Base-by-base conservation (phyloP, 2,888 invertebrate genomes). In the Dicycla oo region DNA sequence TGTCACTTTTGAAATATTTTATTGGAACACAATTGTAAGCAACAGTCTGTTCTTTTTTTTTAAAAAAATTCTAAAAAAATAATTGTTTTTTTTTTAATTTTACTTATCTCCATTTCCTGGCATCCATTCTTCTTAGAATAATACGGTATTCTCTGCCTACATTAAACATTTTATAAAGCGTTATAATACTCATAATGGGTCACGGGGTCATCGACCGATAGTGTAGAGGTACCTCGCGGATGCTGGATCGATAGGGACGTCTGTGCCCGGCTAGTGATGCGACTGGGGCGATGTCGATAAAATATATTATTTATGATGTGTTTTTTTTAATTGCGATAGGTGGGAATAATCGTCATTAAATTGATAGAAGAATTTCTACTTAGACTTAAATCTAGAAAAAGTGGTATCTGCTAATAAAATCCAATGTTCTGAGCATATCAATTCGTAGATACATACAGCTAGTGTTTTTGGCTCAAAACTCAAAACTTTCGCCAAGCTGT, bases 171-270 rank as follows among this genome's bases (percentile, higher is more conserved):
- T 51, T 53, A 51, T 70, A 47, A 61, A 18, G 38, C 23, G 40
- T 62, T 61, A 61, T 77, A 57, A 61, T 45, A 73, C 43, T 15
- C 38, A 84, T 78, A 85, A 76, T 85, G 84, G 93, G 93, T 93
- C 93, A 94, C 84, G 84, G 81, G 94, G 91, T 93, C 91, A 91
- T 78, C 82, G 91, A 40, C 91, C 93, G 89, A 83, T 86, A 85
- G 86, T 75, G 77, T 78, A 78, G 87, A 88, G 89, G 91, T 89
- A 89, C 79, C 70, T 85, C 70, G 74, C 84, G 93, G 94, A 94
- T 92, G 93, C 93, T 93, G 93, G 94, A 94, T 94, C 95, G 92
- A 95, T 95, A 94, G 88, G 89, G 84, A 83, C 92, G 95, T 94
- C 94, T 94, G 91, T 88, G 91, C 88, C 84, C 77, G 71, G 49